phyloP scores from a whole-genome alignment of 2,797 vertebrate species.

The Microctenopoma steveboyesi region DNA sequence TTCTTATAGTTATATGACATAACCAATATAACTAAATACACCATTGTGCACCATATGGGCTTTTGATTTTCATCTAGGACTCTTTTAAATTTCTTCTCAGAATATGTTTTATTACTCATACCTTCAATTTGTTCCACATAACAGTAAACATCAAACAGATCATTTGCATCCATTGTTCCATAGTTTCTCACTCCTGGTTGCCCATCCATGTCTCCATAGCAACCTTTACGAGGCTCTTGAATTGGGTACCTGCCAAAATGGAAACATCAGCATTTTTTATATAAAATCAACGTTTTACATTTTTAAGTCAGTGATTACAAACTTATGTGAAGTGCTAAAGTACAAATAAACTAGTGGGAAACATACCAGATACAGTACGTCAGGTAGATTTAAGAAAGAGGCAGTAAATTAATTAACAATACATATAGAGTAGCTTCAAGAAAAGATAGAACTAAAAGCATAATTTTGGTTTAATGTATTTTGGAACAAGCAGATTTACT shows the following conservation, averaged over 20 bases:
- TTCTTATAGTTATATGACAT: too few relatives aligned
- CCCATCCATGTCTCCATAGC: slow-evolving; percentile 95
- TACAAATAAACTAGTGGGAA: not conserved
- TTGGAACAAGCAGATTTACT: not conserved
- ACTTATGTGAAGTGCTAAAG: not conserved
- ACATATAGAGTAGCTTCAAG: not conserved
- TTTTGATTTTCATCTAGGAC: too few relatives aligned
- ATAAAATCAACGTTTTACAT: not conserved
- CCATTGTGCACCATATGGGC: too few relatives aligned
- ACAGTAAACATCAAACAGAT: slow-evolving; percentile 94
- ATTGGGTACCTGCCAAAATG: slow-evolving; percentile 88
- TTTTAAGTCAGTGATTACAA: slow-evolving; percentile 1
- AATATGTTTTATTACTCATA: slow-evolving; percentile 61
- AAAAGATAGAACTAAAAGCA: not conserved
- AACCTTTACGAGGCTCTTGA: slow-evolving; percentile 90
- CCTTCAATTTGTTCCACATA: slow-evolving; percentile 90
- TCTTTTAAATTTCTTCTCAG: not conserved
- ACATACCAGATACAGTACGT: not conserved
- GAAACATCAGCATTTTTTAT: not conserved
- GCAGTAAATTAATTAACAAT: not conserved
- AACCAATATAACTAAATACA: not conserved
- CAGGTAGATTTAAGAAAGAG: not conserved
- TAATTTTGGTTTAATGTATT: not conserved
- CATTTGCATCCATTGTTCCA: slow-evolving; percentile 86
- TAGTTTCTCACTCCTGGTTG: slow-evolving; percentile 93